phyloP scores from a whole-genome alignment of 2,888 invertebrate species.

The Odontocerum albicorne region DNA sequence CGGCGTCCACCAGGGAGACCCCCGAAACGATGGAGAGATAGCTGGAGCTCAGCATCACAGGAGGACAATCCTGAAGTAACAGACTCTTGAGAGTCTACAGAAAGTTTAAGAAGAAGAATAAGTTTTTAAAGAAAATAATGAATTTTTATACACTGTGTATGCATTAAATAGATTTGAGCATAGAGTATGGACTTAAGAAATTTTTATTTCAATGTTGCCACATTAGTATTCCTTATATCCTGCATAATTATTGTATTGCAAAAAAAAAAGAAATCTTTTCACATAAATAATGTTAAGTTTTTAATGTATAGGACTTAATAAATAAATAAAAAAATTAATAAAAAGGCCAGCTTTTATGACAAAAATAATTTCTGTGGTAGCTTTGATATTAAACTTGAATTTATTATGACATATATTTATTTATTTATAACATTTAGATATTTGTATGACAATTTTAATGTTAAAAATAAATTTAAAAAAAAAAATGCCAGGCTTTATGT shows the following conservation, averaged over 20 bases:
- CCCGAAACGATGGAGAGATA: too few relatives aligned
- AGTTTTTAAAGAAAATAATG: too few relatives aligned
- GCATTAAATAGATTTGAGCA: too few relatives aligned
- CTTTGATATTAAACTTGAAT: slow-evolving; percentile 9
- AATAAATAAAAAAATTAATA: neutral
- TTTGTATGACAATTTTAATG: slow-evolving; percentile 14
- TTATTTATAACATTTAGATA: slow-evolving; percentile 14
- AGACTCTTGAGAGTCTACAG: too few relatives aligned
- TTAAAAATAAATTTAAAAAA: neutral
- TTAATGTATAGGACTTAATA: slow-evolving; percentile 1
- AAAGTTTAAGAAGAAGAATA: too few relatives aligned
- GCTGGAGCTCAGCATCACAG: too few relatives aligned
- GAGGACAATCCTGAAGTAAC: too few relatives aligned
- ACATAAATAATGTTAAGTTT: slow-evolving; percentile 11
- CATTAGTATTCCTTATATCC: too few relatives aligned
- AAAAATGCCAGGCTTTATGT: slow-evolving; percentile 7
- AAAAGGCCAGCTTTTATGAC: neutral
- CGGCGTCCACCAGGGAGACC: too few relatives aligned
- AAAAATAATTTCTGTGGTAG: slow-evolving; percentile 9
- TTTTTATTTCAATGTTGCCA: too few relatives aligned
- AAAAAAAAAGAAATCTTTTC: neutral
- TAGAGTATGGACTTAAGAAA: too few relatives aligned
- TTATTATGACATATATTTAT: slow-evolving; percentile 5
- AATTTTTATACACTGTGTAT: too few relatives aligned
- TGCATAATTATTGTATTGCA: neutral